Base-by-base conservation (phyloP, 2,797 vertebrate genomes). In the Kryptopterus vitreolus region DNA sequence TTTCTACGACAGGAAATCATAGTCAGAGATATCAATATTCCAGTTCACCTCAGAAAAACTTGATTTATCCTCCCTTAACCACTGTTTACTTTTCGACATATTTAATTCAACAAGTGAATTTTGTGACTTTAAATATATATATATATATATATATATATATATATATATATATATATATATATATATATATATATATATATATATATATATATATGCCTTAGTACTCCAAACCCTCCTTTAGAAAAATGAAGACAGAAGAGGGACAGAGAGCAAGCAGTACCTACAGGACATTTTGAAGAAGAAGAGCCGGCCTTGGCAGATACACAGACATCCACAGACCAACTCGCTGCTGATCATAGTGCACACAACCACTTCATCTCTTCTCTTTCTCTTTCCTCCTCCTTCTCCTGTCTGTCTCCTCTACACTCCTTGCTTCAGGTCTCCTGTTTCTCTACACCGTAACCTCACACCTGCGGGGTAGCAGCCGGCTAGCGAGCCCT, bases 271-370 rank as follows among this genome's bases (percentile, higher is more conserved):
- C 33, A 62, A 66, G 81, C 20, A 59, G 80, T 95, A 97, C 98
- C 94, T 98, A 99, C 98, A 98, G 85, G 94, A 96, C 95, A 98
- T 96, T 88, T 93, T 95, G 96, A 96, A 97, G 89, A 98, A 92
- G 90, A 97, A 66, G 92, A 95, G 88, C 82, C 96, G 96, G 90
- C 93, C 91, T 91, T 94, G 95, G 93, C 96, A 99, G 91, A 97
- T 86, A 91, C 97, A 98, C 92, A 97, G 94, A 92, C 97, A 99
- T 90, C 95, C 96, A 92, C 95, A 96, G 86, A 96, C 87, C 95
- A 96, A 98, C 91, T 96, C 96, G 90, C 95, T 91, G 94, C 95
- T 95, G 90, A 97, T 92, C 96, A 97, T 97, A 87, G 89, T 89
- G 92, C 55, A 86, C 88, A 87, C 80, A 77, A 83, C 87, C 85